Base-by-base conservation (phyloP, 2,888 invertebrate genomes). In the Cerastoderma edule region DNA sequence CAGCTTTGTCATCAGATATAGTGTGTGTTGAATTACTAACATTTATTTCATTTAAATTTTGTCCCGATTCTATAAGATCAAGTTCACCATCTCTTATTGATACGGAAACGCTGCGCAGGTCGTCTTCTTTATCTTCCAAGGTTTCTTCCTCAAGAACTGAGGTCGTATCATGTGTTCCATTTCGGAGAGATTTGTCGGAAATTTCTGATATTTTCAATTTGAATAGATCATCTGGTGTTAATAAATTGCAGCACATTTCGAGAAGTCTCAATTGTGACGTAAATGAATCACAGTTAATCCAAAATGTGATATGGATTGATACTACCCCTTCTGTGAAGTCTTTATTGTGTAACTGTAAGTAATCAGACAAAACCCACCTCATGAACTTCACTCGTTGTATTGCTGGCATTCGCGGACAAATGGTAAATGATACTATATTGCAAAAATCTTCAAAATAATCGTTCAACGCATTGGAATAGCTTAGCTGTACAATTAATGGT, bases 361-460 rank as follows among this genome's bases (percentile, higher is more conserved):
- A 71, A 30, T 60, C 60, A 6, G 24, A 16, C 0, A 63, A n/a
- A n/a, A 39, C 32, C 28, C 33, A 53, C n/a, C 48, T 46, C 28
- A 27, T 48, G 19, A 33, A 57, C 16, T 60, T 28, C 19, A 57
- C 27, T 57, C 56, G 56, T 19, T 60, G 22, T n/a, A 8, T 13
- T 32, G 19, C 22, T 16, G 10, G 8, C 30, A 48, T 27, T 3
- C 46, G 24, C 1, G 44, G 44, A 48, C 56, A 57, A 27, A 54
- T 28, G 6, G 30, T 28, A 24, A 63, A 16, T 0, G 72, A 71
- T 16, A 50, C 19, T 10, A 75, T 53, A 22, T 48, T 66, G 48
- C 78, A 75, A n/a, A 75, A 78, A 53, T 78, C 78, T 1, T 75
- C 46, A 3, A 72, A 33, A 35, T 78, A 78, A 72, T 78, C 78